These are phyloP conservation scores for Limanda limanda DNA, from an alignment of 2,113 vertebrate genomes.

Conservation along the genomic window DNA sequence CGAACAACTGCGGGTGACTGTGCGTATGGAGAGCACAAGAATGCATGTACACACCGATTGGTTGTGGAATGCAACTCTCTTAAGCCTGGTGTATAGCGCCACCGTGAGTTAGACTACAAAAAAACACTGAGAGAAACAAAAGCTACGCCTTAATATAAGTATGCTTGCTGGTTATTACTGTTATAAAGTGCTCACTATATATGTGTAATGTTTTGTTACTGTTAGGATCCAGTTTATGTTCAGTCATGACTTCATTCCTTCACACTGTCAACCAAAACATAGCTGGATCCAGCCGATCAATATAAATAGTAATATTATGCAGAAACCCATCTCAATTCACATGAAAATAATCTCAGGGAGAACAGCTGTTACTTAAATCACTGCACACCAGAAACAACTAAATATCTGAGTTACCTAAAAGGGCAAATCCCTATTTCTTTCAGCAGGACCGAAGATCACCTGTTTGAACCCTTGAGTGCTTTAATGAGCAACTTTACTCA, in stretches of 20 bases:
- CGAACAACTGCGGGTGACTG: neutral
- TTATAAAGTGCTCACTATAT: neutral
- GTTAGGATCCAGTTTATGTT: neutral
- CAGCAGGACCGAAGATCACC: too few species aligned
- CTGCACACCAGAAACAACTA: too few species aligned
- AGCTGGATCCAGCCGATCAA: neutral
- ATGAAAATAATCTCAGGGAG: neutral
- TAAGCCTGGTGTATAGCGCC: conserved; percentile 53
- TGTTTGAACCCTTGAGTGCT: too few species aligned
- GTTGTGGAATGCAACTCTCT: neutral
- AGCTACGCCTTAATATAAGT: neutral
- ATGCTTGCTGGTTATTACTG: too few species aligned
- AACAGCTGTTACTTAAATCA: neutral
- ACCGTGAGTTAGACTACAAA: conserved; percentile 41
- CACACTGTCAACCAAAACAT: neutral
- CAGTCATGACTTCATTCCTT: neutral
- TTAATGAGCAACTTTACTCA: neutral
- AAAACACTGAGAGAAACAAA: too few species aligned
- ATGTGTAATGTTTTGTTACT: neutral
- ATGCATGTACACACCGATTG: neutral
- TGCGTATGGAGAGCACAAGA: neutral
- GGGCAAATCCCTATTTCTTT: too few species aligned
- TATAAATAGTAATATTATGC: neutral
- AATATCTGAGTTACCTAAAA: too few species aligned
- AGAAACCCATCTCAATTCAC: neutral